Evolutionary conservation across 1,140 invertebrate genomes (phyloP), one percentile per base, ranked within the genome.

Genomic region (Drosophila takahashii): DNA sequence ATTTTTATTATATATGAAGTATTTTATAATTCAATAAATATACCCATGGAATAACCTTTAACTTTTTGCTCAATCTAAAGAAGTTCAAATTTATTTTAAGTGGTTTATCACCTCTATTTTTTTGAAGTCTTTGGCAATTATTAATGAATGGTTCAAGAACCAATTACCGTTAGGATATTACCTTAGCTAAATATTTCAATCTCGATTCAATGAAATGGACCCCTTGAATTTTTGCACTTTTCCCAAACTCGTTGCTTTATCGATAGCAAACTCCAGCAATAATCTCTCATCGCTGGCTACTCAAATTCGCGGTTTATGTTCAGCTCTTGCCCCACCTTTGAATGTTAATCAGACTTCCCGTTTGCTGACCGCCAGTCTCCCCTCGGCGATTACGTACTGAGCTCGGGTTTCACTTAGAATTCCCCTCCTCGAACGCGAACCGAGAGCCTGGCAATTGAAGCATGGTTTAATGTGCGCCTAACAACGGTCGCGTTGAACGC

Each of bases 391-490:
- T 56, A 3, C 50, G 39, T 39, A 64, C 44, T 34, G 45, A 53
- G 77, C 72, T 59, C 75, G 62, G n/a, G 42, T 75, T 66, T 75
- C 52, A 66, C 60, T 66, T 51, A 41, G 36, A 45, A 48, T 5
- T 37, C 65, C 60, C 56, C 61, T 26, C 26, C 37, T 34, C 13
- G 32, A 27, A 13, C 15, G 15, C 4, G 27, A 3, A 50, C 27
- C 8, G n/a, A 22, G n/a, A 1, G 36, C 26, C 42, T 16, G 10
- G 64, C 58, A 42, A 48, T 58, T 75, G 62, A 52, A 29, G 56
- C 42, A 64, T 47, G 80, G 70, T 78, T 87, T 86, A 87, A 86
- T 87, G 79, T 87, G 78, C 75, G 60, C 70, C 81, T 81, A 54
- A 71, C 60, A 74, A 57, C 70, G 52, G 74, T 65, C 47, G 60